A percentile compares a stretch with the other conserved stretches of the same genome.
Evolutionary conservation across 2,888 invertebrate genomes (phyloP).

Genomic region (Hanleya hanleyi): DNA sequence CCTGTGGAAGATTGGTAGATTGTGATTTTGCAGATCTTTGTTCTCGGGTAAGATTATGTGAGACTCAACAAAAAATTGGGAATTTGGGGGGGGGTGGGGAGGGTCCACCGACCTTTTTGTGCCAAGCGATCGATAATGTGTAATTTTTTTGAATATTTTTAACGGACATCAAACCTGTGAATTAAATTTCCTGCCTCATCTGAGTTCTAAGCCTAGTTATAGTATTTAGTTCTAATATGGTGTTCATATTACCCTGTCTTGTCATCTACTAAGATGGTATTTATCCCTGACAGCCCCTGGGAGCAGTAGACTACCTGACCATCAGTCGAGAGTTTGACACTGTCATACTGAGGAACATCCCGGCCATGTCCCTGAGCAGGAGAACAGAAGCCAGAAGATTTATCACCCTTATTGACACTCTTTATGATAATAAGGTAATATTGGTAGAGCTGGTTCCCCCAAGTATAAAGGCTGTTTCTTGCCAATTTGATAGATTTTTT

Average conservation of each 20-base stretch:
- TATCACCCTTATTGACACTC: conserved; percentile 96
- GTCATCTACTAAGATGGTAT: too few species aligned
- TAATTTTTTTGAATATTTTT: neutral
- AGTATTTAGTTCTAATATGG: too few species aligned
- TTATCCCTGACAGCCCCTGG: conserved; percentile 83
- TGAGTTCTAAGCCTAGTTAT: too few species aligned
- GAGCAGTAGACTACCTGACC: conserved; percentile 95
- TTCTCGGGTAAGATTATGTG: conserved; percentile 85
- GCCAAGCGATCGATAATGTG: neutral
- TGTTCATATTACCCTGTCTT: too few species aligned
- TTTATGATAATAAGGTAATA: conserved; percentile 91
- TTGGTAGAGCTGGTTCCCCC: too few species aligned
- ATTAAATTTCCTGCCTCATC: too few species aligned
- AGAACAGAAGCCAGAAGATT: conserved; percentile 95
- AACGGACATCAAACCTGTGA: neutral
- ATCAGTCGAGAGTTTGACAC: conserved; percentile 96
- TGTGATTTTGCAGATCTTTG: conserved; percentile 92
- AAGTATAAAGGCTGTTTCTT: too few species aligned
- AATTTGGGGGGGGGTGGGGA: too few species aligned
- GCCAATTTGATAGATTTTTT: too few species aligned
- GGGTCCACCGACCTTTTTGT: too few species aligned
- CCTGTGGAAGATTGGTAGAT: conserved; percentile 94
- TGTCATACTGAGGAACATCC: conserved; percentile 91
- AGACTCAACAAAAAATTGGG: too few species aligned
- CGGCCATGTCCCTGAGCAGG: conserved; percentile 84